Base-by-base conservation (phyloP, 2,113 vertebrate genomes). In the Garra rufa region DNA sequence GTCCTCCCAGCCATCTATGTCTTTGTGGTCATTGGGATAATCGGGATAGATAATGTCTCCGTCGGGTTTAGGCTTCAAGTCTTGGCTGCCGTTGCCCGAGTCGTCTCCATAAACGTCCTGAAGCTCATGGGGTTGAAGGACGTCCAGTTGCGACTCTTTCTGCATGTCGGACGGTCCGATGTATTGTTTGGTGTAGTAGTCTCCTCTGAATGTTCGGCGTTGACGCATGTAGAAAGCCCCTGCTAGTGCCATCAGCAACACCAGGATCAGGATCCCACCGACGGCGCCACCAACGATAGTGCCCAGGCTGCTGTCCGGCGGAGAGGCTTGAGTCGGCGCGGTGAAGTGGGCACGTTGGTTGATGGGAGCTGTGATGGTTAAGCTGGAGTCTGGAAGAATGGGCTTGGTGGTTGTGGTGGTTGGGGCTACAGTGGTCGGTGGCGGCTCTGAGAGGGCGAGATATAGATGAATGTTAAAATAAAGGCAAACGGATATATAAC, bases 111-210 rank as follows among this genome's bases (percentile, higher is more conserved):
- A 98, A 82, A 97, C 96, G 88, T 98, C 95, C 92, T 96, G 94
- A 90, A 97, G 94, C 93, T 98, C 97, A 84, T 97, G 96, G 30
- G 97, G 97, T 90, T 98, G 96, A 88, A 98, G 95, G 85, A 98
- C 97, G 90, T 99, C 97, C 91, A 98, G 95, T 85, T 98, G 98
- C 38, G 98, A 96, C 90, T 99, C 97, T 93, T 98, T 99, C 77
- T 99, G 97, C 96, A 98, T 98, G 94, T 99, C 97, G 19, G 97
- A 96, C 0, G 97, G 97, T 83, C 97, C 96, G 93, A 97, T 94
- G 95, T 99, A 99, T 94, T 97, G 98, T 91, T 99, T 99, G 91
- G 98, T 98, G 94, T 99, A 99, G 93, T 99, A 99, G 94, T 99
- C 97, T 34, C 98, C 98, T 48, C 97, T 94, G 92, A 99, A 99